Evolutionary conservation across 2,113 vertebrate species (phyloP).

Genomic region (Hippotragus niger): DNA sequence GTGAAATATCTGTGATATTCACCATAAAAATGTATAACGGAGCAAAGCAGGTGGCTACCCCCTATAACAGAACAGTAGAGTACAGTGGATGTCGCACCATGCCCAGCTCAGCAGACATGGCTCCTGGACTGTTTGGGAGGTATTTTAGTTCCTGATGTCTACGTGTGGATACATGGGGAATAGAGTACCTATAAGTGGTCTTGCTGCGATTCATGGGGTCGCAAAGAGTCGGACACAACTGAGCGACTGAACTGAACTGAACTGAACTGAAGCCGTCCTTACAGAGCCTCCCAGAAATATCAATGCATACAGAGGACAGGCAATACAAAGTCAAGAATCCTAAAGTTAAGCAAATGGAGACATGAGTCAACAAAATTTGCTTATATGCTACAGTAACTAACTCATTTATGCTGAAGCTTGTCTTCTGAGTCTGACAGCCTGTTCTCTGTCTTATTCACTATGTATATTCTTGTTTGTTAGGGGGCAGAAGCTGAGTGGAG

Average conservation of each 20-base stretch:
- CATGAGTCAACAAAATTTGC: not conserved
- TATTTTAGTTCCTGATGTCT: not conserved
- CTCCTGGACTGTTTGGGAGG: not conserved
- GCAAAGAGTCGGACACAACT: too few species aligned
- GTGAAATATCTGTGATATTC: not conserved
- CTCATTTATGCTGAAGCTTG: not conserved
- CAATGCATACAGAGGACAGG: not conserved
- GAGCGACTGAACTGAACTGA: too few species aligned
- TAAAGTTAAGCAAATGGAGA: not conserved
- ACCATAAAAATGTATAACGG: not conserved
- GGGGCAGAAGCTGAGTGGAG: not conserved
- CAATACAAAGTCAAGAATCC: not conserved
- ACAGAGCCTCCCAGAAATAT: not conserved
- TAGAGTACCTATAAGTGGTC: not conserved
- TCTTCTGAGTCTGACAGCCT: not conserved
- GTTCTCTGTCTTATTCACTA: not conserved
- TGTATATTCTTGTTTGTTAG: not conserved
- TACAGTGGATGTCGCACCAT: rapidly evolving
- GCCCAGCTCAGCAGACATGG: too few species aligned
- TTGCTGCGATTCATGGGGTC: too few species aligned
- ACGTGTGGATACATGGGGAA: not conserved
- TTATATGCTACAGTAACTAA: not conserved
- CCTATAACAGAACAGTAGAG: rapidly evolving
- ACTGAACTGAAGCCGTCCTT: not conserved
- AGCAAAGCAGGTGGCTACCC: not conserved